Base-by-base conservation (phyloP, 2,888 invertebrate genomes). In the Lapara coniferarum region DNA sequence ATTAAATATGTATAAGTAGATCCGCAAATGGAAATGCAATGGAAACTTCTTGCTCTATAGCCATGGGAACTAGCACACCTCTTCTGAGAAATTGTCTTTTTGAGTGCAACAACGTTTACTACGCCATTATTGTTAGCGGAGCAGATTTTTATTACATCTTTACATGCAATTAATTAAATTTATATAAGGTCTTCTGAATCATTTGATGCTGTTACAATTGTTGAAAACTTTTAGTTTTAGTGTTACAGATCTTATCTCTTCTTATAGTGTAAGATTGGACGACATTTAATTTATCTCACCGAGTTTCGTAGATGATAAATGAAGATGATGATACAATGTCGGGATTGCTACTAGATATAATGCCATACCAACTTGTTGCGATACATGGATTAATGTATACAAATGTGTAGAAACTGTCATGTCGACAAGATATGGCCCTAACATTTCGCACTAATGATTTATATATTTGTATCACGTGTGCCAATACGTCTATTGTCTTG, bases 31-130 rank as follows among this genome's bases (percentile, higher is more conserved):
- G 52, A 59, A 69, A 63, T 81, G 78, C 78, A 87, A 85, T 88
- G 89, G 85, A 85, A 73, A 87, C 83, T 70, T 70, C 71, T 73
- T 71, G 71, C 73, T 74, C 78, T 82, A 75, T 76, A 79, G 77
- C 79, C 80, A 84, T 90, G 90, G 77, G 90, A 90, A 90, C 81
- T 86, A 73, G 89, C 82, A 83, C 90, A 85, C 73, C 76, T 81
- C 82, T 82, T 80, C 79, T 76, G 78, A 78, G 79, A 80, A 81
- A 77, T 78, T 71, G 76, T 74, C 74, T 78, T 80, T 80, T 80
- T 74, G 76, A 79, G 79, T 77, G 70, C 73, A 72, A 71, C 72
- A 69, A 71, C 66, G 59, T 73, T 70, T 68, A 69, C 72, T 70
- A 67, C 25, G 25, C 67, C 70, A 68, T 70, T 71, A 69, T 70